A percentile compares a stretch with the other conserved stretches of the same genome.
Evolutionary conservation across 2,113 vertebrate genomes (phyloP).

Genomic region (Peromyscus leucopus): DNA sequence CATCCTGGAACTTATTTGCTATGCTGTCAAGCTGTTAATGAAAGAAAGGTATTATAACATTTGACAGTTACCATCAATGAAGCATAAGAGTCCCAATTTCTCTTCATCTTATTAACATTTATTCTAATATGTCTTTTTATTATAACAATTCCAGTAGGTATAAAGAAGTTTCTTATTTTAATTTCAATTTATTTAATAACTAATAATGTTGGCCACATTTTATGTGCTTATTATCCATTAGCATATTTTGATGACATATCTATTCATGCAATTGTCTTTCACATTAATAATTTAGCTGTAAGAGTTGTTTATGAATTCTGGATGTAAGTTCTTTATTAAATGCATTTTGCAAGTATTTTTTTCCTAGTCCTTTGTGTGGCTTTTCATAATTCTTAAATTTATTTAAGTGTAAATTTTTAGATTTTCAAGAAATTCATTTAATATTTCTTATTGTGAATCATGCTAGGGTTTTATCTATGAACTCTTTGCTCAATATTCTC

Average conservation of each 20-base stretch:
- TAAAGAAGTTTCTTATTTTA: background rate
- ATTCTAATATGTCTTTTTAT: background rate
- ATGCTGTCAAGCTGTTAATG: background rate
- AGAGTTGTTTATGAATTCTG: no score
- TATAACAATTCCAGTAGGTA: background rate
- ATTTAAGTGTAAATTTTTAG: background rate
- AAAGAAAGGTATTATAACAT: background rate
- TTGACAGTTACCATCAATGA: background rate
- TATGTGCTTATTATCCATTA: background rate
- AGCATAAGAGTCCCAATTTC: background rate
- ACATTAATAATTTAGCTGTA: background rate
- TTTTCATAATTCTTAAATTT: background rate
- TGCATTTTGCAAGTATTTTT: background rate
- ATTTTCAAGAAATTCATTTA: background rate
- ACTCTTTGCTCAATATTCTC: background rate
- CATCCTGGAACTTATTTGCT: background rate
- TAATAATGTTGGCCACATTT: background rate
- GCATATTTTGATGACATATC: background rate
- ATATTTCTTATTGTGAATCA: background rate
- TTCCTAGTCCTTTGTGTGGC: background rate
- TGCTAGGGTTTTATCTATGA: background rate
- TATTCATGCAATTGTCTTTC: background rate
- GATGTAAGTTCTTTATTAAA: no score
- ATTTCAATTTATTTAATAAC: background rate
- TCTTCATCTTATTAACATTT: background rate